Conservation (phyloP, 1,140 invertebrate species). For the Leucophenga varia region DNA sequence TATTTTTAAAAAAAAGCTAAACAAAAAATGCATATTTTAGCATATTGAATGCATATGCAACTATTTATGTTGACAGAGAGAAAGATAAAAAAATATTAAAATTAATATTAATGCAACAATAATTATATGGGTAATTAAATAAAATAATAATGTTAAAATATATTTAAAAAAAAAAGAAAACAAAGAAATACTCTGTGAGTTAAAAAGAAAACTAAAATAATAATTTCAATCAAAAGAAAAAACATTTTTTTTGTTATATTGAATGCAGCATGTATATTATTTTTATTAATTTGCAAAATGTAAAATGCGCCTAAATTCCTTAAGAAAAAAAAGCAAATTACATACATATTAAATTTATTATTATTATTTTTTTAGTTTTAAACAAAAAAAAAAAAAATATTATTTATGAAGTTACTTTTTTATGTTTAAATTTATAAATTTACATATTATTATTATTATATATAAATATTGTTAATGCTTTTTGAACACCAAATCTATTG, state of each 20-base stretch:
- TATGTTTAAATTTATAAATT: too few species aligned
- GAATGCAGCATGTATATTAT: too few species aligned
- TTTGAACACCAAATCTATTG: too few species aligned
- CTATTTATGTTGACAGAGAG: background rate
- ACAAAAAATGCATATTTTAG: constrained; percentile 3
- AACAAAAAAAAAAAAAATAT: too few species aligned
- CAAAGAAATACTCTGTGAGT: constrained; percentile 49
- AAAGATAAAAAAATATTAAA: too few species aligned
- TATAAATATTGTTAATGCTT: too few species aligned
- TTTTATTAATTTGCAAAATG: constrained; percentile 34
- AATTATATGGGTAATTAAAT: too few species aligned
- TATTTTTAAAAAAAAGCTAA: constrained; percentile 24
- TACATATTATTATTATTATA: too few species aligned
- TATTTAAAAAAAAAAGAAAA: constrained; percentile 15
- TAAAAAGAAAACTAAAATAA: constrained; percentile 25
- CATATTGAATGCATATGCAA: background rate
- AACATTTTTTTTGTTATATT: constrained; percentile 14
- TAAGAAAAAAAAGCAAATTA: constrained; percentile 20
- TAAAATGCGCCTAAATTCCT: constrained; percentile 18
- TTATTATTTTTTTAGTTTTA: constrained; percentile 14
- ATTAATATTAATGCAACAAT: too few species aligned
- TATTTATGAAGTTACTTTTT: too few species aligned
- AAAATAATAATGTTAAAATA: constrained; percentile 36
- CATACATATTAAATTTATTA: constrained; percentile 36
- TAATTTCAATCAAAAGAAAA: constrained; percentile 26